Evolutionary conservation across 2,888 invertebrate species (phyloP), one percentile per base, ranked within the genome.

Genomic region (Calameuta filiformis): DNA sequence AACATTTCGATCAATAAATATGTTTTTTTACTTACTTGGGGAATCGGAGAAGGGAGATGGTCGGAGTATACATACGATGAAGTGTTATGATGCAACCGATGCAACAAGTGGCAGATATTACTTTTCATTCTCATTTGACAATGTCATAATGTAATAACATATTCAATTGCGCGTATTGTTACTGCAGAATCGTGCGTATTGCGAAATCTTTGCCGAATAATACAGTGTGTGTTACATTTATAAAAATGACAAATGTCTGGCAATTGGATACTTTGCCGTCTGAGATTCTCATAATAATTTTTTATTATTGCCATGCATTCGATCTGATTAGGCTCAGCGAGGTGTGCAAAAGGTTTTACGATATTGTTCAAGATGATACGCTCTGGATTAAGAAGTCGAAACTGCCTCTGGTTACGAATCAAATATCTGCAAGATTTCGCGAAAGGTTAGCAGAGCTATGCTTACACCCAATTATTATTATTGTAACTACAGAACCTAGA

Each of bases 231-330:
- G 78, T 31, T 56, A 76, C 37, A 71, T 12, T 75, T 12, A 78
- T 69, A 34, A 88, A 87, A 84, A 90, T 89, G 89, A 86, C 89
- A 85, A 82, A 84, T 85, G 81, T 79, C 35, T 85, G 83, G 85
- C 83, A 85, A 78, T 85, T 91, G 73, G 87, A 91, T 79, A 83
- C 83, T 68, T 88, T 93, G 77, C 93, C 93, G 68, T 89, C 89
- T 56, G 93, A 93, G 82, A 87, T 94, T 82, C 87, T 94, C n/a
- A 83, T 94, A 69, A 87, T 91, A 80, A 93, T 94, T 83, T 94
- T 94, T 81, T 90, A 91, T 83, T 93, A 92, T 83, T 93, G 93
- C 82, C 90, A 92, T 81, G 91, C 93, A 69, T 85, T 86, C 74
- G 94, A 94, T 83, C 89, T 94, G 74, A 89, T 92, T 31, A 92